phyloP scores from a whole-genome alignment of 2,797 vertebrate species.

The Pterois miles region DNA sequence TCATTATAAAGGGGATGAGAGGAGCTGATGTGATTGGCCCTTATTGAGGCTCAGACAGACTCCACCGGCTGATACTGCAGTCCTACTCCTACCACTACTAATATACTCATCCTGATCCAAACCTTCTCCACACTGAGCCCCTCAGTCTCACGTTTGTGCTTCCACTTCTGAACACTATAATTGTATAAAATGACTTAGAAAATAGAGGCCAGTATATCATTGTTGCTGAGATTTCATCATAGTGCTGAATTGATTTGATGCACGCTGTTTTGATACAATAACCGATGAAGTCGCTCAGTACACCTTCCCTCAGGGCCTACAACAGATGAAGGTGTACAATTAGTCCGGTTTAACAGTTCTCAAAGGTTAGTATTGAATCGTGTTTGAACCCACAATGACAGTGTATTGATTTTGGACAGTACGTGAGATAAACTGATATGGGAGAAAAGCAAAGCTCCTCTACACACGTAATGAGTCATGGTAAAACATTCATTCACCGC shows the following conservation, averaged over 20 bases:
- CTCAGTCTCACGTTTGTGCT: not conserved
- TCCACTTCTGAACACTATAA: not conserved
- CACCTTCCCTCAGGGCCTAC: constrained; percentile 1
- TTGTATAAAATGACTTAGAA: not conserved
- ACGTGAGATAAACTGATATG: not conserved
- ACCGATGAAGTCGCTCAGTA: constrained; percentile 3
- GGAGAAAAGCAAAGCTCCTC: not conserved
- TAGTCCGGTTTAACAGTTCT: constrained; percentile 13
- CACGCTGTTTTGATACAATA: constrained; percentile 24
- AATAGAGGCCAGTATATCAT: not conserved
- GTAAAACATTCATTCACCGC: not conserved
- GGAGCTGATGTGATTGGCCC: constrained; percentile 39
- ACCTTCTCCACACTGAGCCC: not conserved
- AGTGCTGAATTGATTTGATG: constrained; percentile 9
- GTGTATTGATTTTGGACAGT: not conserved
- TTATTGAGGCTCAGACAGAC: constrained; percentile 14
- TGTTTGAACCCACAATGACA: constrained; percentile 15
- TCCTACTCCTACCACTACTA: constrained; percentile 14
- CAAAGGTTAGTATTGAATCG: constrained; percentile 1
- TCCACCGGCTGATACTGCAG: constrained; percentile 24
- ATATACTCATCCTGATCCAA: constrained; percentile 1
- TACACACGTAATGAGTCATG: not conserved
- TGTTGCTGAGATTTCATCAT: not conserved
- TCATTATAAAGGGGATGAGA: constrained; percentile 15
- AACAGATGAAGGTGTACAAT: constrained; percentile 7